Evolutionary conservation across 2,113 vertebrate species (phyloP), one percentile per base, ranked within the genome.

Genomic region (Tamias sibiricus): DNA sequence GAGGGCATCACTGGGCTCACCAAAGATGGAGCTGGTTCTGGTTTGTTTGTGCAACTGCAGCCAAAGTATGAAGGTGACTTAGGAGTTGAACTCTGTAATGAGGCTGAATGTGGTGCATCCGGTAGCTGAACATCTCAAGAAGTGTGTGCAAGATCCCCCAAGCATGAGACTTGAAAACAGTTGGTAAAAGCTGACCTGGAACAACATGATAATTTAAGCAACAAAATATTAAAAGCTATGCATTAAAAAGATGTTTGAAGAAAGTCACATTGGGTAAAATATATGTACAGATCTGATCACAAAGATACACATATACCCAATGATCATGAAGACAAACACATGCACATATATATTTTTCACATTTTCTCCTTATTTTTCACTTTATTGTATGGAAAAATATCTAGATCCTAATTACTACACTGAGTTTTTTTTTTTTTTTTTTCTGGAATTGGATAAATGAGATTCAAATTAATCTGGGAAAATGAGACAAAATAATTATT

Each of bases 1-100:
- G 72, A 6, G 8, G n/a, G n/a, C 0, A 0, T 8, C 49, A 96
- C 4, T 13, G 49, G 74, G 97, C 99, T 98, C 71, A 99, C 99
- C 99, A 99, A 6, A 99, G 99, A 96, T 99, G 99, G 95, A 99
- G 99, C 98, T 99, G 99, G 96, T 99, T 99, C 98, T 99, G 99
- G 98, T 99, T 99, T 86, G 99, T 99, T 97, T 99, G 99, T 0
- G 99, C 99, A 12, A 99, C 99, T 2, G 99, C 99, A 37, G 99
- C 99, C 97, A 99, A 98, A 40, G 99, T 99, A 98, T 99, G 99
- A 75, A 99, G 99, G 72, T 99, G 99, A 93, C 99, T 99, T 79
- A 99, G 98, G 19, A 99, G 99, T 98, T 99, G 99, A 69, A 99
- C 99, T 86, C 99, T 98, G 98, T 99, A 99, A 96, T 99, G 99